Conservation (phyloP, 2,113 vertebrate species). For the Anoplopoma fimbria region DNA sequence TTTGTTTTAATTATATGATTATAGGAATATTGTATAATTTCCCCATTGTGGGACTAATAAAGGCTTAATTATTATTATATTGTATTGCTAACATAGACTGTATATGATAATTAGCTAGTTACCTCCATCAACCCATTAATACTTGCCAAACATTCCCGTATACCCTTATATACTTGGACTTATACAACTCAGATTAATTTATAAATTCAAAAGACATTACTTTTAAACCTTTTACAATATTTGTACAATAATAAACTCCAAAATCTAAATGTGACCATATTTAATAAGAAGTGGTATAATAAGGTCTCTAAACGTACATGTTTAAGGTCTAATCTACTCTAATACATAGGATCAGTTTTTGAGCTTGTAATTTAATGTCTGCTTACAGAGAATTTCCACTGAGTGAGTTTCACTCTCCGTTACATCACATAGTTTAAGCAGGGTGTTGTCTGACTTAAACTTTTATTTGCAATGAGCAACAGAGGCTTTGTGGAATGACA, state of each 20-base stretch:
- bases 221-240: not conserved
- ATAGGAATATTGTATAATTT: no score
- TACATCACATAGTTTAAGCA: conserved; percentile 31
- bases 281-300: not conserved
- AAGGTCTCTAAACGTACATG: not conserved
- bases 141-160: not conserved
- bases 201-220: not conserved
- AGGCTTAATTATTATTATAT: no score
- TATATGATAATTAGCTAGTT: not conserved
- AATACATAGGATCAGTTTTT: not conserved
- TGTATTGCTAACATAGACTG: not conserved
- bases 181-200: not conserved
- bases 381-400: conserved; percentile 17
- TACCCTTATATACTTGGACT: no score
- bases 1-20: not conserved
- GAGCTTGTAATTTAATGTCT: conserved; percentile 23
- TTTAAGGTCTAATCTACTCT: conserved; percentile 1
- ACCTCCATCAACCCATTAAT: not conserved
- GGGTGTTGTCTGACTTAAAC: conserved; percentile 59
- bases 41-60: no score
- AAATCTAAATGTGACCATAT: not conserved
- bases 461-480: conserved; percentile 50
- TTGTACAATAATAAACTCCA: not conserved
- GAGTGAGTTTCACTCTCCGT: conserved; percentile 32
- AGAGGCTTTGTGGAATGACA: conserved; percentile 42